These are phyloP conservation scores for Zeus faber DNA, from an alignment of 2,113 vertebrate genomes.

Conservation along the genomic window DNA sequence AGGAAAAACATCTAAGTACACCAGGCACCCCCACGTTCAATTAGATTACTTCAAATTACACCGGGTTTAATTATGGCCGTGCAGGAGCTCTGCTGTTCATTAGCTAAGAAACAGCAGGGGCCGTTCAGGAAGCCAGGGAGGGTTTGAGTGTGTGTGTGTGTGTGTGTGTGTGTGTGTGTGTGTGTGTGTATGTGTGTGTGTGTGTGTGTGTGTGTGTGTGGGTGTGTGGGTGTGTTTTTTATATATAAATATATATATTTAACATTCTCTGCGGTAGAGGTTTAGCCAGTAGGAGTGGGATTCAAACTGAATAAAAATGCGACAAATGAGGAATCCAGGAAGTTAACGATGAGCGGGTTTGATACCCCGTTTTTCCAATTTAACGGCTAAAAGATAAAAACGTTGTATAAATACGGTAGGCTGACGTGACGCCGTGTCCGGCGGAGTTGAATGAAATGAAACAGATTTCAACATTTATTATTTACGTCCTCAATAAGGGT, in stretches of 20 bases:
- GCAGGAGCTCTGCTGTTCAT: conserved; percentile 46
- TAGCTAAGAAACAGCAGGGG: conserved; percentile 42
- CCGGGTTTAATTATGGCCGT: conserved; percentile 54
- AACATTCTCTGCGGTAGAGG: conserved; percentile 8
- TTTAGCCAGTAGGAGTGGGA: conserved; percentile 4
- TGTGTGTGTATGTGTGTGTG: no score
- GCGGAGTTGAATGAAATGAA: neutral
- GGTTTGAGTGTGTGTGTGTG: neutral
- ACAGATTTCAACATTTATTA: no score
- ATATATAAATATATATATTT: no score
- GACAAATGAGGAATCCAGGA: conserved; percentile 40
- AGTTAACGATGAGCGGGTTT: conserved; percentile 38
- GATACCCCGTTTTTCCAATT: conserved; percentile 13
- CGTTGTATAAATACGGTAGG: no score
- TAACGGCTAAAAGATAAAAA: conserved; percentile 1
- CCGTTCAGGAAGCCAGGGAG: conserved; percentile 16
- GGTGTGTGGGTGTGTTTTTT: no score
- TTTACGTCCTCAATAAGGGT: no score
- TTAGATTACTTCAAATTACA: conserved; percentile 59
- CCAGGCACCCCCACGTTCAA: conserved; percentile 47
- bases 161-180: no score
- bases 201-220: no score
- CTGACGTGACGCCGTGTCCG: no score
- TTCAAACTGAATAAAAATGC: conserved; percentile 43
- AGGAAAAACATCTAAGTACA: no score